These are phyloP conservation scores for Cheirogaleus medius DNA, from an alignment of 2,113 vertebrate genomes.

Conservation along the genomic window DNA sequence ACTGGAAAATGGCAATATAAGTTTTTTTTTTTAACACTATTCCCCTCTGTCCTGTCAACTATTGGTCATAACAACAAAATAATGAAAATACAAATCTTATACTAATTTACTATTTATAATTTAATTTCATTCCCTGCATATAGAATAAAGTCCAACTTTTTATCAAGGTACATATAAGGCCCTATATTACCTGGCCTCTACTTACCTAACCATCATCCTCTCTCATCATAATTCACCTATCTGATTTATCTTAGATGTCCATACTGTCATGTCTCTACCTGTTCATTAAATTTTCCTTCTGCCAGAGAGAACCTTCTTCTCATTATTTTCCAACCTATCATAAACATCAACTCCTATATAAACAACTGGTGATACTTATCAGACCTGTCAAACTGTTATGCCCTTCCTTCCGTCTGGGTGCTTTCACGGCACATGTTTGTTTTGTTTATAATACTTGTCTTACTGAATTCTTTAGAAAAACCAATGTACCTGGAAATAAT, in stretches of 20 bases:
- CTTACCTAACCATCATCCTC: neutral
- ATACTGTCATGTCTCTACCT: neutral
- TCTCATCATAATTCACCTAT: neutral
- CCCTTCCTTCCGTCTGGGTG: neutral
- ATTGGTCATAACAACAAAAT: neutral
- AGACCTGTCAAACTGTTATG: neutral
- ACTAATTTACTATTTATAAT: neutral
- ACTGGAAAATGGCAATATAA: neutral
- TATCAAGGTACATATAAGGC: neutral
- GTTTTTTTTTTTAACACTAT: neutral
- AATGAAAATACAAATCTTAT: slow-evolving; percentile 20
- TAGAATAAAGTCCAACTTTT: neutral
- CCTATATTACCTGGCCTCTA: neutral
- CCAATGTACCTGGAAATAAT: neutral
- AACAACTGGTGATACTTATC: neutral
- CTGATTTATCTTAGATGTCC: neutral
- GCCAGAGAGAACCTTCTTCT: neutral
- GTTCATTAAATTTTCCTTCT: neutral
- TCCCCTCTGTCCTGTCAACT: neutral
- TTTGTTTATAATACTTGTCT: neutral
- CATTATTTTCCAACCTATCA: neutral
- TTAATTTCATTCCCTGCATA: neutral
- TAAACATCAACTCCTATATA: neutral
- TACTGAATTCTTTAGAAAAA: slow-evolving; percentile 1
- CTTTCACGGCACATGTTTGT: neutral